These are phyloP conservation scores for Charanyca ferruginea DNA, from an alignment of 2,888 invertebrate genomes.

Conservation along the genomic window DNA sequence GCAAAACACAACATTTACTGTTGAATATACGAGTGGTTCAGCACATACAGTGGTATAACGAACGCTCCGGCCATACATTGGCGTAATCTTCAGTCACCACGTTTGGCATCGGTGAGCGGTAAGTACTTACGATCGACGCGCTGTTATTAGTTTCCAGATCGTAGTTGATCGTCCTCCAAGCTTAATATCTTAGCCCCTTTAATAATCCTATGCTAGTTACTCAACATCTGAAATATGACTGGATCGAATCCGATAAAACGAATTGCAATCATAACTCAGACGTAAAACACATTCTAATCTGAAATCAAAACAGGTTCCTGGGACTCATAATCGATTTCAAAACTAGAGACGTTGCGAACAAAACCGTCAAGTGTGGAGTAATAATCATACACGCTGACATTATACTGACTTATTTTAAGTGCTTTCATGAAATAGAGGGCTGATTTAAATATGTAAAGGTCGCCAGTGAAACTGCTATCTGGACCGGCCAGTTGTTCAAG, in stretches of 20 bases:
- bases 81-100: slow-evolving; percentile 43
- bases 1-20: slow-evolving; percentile 41
- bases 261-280: slow-evolving; percentile 52
- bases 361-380: slow-evolving; percentile 32
- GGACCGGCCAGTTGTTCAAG: slow-evolving; percentile 53
- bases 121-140: slow-evolving; percentile 29
- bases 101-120: slow-evolving; percentile 36
- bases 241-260: slow-evolving; percentile 45
- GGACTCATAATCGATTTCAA: slow-evolving; percentile 55
- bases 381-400: slow-evolving; percentile 40
- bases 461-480: slow-evolving; percentile 56
- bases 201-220: slow-evolving; percentile 29
- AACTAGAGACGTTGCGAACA: slow-evolving; percentile 33
- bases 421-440: slow-evolving; percentile 25
- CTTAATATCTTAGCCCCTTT: slow-evolving; percentile 11
- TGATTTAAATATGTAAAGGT: slow-evolving; percentile 58
- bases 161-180: slow-evolving; percentile 15
- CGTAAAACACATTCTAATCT: slow-evolving; percentile 53
- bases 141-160: slow-evolving; percentile 28
- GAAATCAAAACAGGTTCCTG: slow-evolving; percentile 48
- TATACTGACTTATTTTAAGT: slow-evolving; percentile 45
- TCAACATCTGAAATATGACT: slow-evolving; percentile 47
- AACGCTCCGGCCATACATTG: slow-evolving; percentile 26
- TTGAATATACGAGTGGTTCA: slow-evolving; percentile 30
- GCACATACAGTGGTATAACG: slow-evolving; percentile 36